These are phyloP conservation scores for Empis livida DNA, from an alignment of 2,888 invertebrate genomes.

Conservation along the genomic window DNA sequence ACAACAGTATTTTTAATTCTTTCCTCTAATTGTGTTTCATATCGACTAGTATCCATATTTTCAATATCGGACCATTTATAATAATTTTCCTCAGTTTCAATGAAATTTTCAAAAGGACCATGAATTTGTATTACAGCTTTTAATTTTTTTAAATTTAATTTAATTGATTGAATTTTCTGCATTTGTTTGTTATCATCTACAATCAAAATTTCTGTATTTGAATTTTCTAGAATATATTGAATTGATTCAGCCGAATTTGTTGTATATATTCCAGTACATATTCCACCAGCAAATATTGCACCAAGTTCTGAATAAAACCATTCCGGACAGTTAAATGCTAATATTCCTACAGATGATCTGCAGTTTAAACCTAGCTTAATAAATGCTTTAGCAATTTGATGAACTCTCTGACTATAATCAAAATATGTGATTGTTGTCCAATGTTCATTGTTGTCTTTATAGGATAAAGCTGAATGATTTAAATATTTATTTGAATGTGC, in stretches of 20 bases:
- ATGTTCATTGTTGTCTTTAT: slow-evolving; percentile 53
- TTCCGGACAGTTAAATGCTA: slow-evolving; percentile 83
- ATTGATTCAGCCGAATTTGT: slow-evolving; percentile 81
- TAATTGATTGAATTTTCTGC: slow-evolving; percentile 61
- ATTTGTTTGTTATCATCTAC: slow-evolving; percentile 78
- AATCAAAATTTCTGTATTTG: slow-evolving; percentile 68
- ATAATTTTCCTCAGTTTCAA: slow-evolving; percentile 26
- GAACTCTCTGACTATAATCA: slow-evolving; percentile 60
- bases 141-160: slow-evolving; percentile 51
- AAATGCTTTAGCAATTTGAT: slow-evolving; percentile 66
- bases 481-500: slow-evolving; percentile 47
- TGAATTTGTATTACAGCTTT: slow-evolving; percentile 54
- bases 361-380: slow-evolving; percentile 63
- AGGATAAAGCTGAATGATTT: slow-evolving; percentile 49
- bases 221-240: slow-evolving; percentile 56
- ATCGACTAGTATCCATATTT: slow-evolving; percentile 33
- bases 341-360: slow-evolving; percentile 66
- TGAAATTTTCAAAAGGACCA: slow-evolving; percentile 25
- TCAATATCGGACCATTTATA: slow-evolving; percentile 23
- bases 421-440: slow-evolving; percentile 53
- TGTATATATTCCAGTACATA: slow-evolving; percentile 77
- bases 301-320: slow-evolving; percentile 79
- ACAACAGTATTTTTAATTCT: slow-evolving; percentile 51
- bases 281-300: slow-evolving; percentile 76
- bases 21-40: slow-evolving; percentile 48